These are phyloP conservation scores for Hypotaenidia okinawae DNA, from an alignment of 2,797 vertebrate species.

Conservation along the genomic window DNA sequence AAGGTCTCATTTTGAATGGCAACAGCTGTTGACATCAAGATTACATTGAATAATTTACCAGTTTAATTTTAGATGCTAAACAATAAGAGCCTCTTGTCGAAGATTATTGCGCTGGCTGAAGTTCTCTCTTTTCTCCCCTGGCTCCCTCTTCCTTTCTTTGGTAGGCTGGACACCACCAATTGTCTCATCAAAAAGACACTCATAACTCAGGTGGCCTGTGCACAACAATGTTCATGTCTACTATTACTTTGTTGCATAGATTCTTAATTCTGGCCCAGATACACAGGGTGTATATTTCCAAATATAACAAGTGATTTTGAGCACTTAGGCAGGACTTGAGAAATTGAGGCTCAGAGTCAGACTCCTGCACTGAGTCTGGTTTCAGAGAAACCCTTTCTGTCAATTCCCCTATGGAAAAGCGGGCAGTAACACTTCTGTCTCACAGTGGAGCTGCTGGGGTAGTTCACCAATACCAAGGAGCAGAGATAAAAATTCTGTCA, in stretches of 20 bases:
- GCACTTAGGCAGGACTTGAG: not conserved
- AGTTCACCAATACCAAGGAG: not conserved
- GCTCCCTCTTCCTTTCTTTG: conserved; percentile 11
- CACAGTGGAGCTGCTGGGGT: not conserved
- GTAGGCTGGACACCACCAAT: not conserved
- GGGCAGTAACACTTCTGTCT: not conserved
- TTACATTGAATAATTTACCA: conserved; percentile 82
- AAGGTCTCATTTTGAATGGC: conserved; percentile 83
- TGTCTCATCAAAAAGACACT: not conserved
- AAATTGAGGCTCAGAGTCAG: not conserved
- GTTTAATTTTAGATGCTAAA: conserved; percentile 82
- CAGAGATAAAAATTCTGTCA: not conserved
- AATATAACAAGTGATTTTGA: not conserved
- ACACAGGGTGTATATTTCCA: not conserved
- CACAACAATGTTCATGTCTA: not conserved
- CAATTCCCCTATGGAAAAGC: not conserved
- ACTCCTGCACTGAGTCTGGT: not conserved
- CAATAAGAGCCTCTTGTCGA: conserved; percentile 68
- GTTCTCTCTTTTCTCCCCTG: not conserved
- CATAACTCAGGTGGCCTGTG: not conserved
- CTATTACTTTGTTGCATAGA: not conserved
- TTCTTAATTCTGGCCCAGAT: not conserved
- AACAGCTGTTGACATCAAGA: conserved; percentile 85
- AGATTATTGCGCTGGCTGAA: conserved; percentile 58
- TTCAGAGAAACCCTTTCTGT: not conserved